Conservation (phyloP, 2,888 invertebrate species). For the Oegoconia quadripuncta region DNA sequence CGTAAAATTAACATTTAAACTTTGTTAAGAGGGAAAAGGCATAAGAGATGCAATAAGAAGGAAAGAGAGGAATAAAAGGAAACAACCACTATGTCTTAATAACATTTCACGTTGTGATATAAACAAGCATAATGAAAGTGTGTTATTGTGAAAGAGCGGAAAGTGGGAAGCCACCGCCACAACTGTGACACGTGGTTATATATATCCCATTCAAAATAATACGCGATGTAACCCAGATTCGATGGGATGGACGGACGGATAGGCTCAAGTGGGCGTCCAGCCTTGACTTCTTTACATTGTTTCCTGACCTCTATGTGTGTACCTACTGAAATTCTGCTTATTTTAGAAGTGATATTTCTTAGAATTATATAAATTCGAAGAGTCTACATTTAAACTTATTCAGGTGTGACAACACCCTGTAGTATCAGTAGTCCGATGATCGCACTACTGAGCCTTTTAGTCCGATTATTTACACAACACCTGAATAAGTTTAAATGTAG, state of each 20-base stretch:
- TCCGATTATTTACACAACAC: no score
- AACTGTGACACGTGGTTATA: slow-evolving; percentile 35
- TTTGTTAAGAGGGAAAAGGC: not conserved
- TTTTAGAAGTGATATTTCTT: no score
- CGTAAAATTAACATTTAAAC: no score
- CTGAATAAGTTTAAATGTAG: no score
- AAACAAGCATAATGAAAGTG: slow-evolving; percentile 14
- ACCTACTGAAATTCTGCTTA: slow-evolving; percentile 15
- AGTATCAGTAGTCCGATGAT: no score
- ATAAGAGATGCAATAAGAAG: not conserved
- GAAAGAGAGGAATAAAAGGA: not conserved
- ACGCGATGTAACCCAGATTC: slow-evolving; percentile 37
- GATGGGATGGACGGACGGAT: slow-evolving; percentile 21
- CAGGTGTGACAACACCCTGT: no score
- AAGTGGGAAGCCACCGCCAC: slow-evolving; percentile 41
- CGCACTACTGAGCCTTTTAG: no score
- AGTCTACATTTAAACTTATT: no score
- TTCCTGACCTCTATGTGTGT: slow-evolving; percentile 4
- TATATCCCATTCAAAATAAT: slow-evolving; percentile 53
- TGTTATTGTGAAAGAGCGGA: slow-evolving; percentile 42
- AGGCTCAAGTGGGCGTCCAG: slow-evolving; percentile 28
- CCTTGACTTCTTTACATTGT: slow-evolving; percentile 36
- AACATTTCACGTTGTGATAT: slow-evolving; percentile 6
- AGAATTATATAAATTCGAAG: no score
- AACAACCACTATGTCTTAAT: not conserved